Base-by-base conservation (phyloP, 2,888 invertebrate species). In the Sphecodes monilicornis region DNA sequence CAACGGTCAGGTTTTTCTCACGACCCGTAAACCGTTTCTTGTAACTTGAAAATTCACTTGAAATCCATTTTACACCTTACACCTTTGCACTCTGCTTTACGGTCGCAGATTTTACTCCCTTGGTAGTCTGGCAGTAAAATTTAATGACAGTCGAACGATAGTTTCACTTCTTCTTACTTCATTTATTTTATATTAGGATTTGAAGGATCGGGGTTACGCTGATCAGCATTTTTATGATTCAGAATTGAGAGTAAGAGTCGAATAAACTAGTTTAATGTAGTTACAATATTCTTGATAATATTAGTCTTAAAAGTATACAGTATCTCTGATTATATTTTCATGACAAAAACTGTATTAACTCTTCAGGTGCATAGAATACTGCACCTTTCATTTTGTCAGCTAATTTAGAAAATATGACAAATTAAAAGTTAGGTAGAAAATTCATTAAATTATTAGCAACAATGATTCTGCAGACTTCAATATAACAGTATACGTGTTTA, bases 111-210 rank as follows among this genome's bases (percentile, higher is more conserved):
- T 57, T 57, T 57, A 57, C 57, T 26, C 13, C 57, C 64, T 32
- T 18, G 32, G 4, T 18, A 32, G 64, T 64, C 32, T 29, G 29
- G 32, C 64, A 57, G 22, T 43, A 22, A n/a, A 39, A 70, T 78
- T 46, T 60, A 43, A 43, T 26, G 39, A 22, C 54, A 22, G 43
- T 71, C 71, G 57, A 77, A 43, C 41, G 57, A 57, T 57, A 57
- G 57, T 29, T 57, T n/a, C 13, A n/a, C 57, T 57, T 57, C 26
- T 57, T 57, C 26, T 13, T 26, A 57, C 57, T 57, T 57, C 57
- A 57, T 57, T 57, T 26, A 57, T 57, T 57, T 57, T 57, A 57
- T 57, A 57, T 57, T 57, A 29, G 57, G 57, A 26, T 26, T 29
- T 13, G 57, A 57, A n/a, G 26, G 26, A 3, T 11, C 16, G 13